Base-by-base conservation (phyloP, 2,113 vertebrate species). In the Paracanthobrama guichenoti region DNA sequence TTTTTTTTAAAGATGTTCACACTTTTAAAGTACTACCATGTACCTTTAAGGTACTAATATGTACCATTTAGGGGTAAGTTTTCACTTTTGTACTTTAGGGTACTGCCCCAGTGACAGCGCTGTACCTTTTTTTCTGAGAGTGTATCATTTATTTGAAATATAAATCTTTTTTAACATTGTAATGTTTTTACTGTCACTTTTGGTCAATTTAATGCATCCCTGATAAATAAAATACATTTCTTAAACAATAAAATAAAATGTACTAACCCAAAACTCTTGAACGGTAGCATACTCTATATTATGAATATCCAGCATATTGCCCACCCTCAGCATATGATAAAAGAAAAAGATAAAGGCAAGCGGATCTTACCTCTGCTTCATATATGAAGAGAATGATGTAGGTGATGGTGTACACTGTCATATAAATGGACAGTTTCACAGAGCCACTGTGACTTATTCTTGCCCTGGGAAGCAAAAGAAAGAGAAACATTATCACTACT, bases 381-480 rank as follows among this genome's bases (percentile, higher is more conserved):
- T 97, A 97, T 92, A 97, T 97, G 89, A 98, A 96, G 82, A 98
- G 96, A 79, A 95, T 96, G 84, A 96, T 93, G 1, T 98, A 96
- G 74, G 96, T 97, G 85, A 97, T 96, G 22, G 96, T 97, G 93
- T 97, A 98, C 82, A 97, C 91, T 0, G 96, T 98, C 97, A 98
- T 98, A 91, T 98, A 98, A 89, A 97, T 95, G 13, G 96, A 96
- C 86, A 98, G 79, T 92, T 98, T 98, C 71, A 98, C 93, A 0
- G 96, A 97, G 6, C 97, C 97, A 0, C 95, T 95, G 91, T 96
- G 96, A 91, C 97, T 98, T 92, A 98, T 98, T 89, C 96, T 95
- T 67, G 96, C 97, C 90, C 97, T 98, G 90, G 79, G 62, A 85
- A 42, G 20, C 9, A 55, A 55, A 55, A 8, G 2, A 53, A 44